phyloP scores from a whole-genome alignment of 2,113 vertebrate genomes.

The Rhinolophus ferrumequinum region DNA sequence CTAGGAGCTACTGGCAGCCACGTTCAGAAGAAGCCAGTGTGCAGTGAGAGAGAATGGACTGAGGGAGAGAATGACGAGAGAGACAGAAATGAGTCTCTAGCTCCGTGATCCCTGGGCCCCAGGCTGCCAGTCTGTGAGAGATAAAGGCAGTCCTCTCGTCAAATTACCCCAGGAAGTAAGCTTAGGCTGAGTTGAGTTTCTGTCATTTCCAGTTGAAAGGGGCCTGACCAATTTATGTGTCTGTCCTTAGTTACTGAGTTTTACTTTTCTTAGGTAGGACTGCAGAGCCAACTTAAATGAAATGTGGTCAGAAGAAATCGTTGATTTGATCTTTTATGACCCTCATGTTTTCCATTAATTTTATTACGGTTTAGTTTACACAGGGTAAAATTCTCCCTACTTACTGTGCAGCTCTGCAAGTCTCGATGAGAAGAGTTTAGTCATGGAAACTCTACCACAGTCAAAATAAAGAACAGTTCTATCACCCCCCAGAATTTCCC shows the following conservation, averaged over 20 bases:
- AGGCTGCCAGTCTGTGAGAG: neutral
- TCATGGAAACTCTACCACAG: neutral
- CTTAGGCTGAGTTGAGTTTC: neutral
- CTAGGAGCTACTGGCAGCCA: neutral
- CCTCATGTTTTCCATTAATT: neutral
- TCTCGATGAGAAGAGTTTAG: neutral
- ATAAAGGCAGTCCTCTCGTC: neutral
- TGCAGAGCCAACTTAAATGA: neutral
- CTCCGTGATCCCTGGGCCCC: neutral
- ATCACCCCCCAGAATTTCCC: neutral
- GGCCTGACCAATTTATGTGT: neutral
- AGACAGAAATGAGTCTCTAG: neutral
- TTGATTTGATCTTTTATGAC: neutral
- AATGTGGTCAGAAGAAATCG: neutral
- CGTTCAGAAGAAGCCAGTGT: neutral
- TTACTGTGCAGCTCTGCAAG: neutral
- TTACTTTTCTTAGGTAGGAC: neutral
- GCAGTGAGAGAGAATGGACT: neutral
- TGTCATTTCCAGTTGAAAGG: neutral
- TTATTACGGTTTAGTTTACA: neutral
- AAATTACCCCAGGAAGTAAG: neutral
- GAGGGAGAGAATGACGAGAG: neutral
- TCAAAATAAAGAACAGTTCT: neutral
- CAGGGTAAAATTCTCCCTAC: neutral
- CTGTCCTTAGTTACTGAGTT: neutral